Conservation (phyloP, 1,140 invertebrate genomes). For the Eurosta solidaginis region DNA sequence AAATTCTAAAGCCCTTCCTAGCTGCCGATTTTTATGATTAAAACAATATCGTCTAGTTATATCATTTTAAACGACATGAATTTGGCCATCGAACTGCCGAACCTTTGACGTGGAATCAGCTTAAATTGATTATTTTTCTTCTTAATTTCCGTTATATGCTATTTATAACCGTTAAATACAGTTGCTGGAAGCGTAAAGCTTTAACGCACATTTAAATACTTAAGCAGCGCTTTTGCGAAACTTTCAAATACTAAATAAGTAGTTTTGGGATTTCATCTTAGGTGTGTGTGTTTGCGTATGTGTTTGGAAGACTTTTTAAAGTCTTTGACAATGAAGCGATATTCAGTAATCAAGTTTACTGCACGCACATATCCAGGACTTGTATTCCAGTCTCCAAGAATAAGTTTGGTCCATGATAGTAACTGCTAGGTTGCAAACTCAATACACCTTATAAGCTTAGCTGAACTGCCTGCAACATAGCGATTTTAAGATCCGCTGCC, state of each 20-base stretch:
- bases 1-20: no score
- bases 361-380: no score
- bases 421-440: background rate
- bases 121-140: background rate
- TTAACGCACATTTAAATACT: background rate
- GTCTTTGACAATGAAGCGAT: slow-evolving; percentile 15
- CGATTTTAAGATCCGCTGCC: slow-evolving; percentile 74
- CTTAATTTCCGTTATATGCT: background rate
- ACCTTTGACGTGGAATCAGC: background rate
- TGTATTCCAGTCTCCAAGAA: background rate
- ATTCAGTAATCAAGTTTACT: no score
- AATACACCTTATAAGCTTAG: slow-evolving; percentile 37
- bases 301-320: slow-evolving; percentile 21
- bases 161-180: background rate
- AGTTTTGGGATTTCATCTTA: background rate
- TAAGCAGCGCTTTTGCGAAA: background rate
- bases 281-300: no score
- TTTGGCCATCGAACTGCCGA: background rate
- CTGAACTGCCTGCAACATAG: slow-evolving; percentile 65
- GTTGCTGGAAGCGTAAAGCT: slow-evolving; percentile 14
- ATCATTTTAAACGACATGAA: slow-evolving; percentile 5
- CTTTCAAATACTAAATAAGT: background rate
- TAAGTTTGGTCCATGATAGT: background rate
- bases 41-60: background rate
- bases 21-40: background rate